A percentile compares a stretch with the other conserved stretches of the same genome.
phyloP scores from a whole-genome alignment of 2,888 invertebrate species.

The Drosophila vallismaia region DNA sequence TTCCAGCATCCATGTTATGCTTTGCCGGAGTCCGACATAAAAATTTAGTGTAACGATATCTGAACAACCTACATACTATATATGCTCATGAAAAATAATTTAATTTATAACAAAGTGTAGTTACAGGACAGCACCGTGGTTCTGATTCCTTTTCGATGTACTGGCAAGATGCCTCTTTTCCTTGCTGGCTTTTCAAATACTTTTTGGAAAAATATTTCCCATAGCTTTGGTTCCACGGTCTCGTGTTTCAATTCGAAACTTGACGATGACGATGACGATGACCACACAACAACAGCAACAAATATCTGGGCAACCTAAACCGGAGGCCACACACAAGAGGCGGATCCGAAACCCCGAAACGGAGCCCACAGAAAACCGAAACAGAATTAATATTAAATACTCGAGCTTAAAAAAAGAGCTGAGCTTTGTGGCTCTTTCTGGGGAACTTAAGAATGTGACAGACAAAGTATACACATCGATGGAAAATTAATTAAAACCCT shows the following conservation, averaged over 20 bases:
- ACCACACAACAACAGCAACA: constrained; percentile 56
- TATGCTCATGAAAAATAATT: constrained; percentile 57
- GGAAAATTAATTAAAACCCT: constrained; percentile 68
- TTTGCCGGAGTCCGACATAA: constrained; percentile 50
- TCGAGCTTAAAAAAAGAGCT: constrained; percentile 5
- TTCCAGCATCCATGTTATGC: constrained; percentile 9
- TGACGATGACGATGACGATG: constrained; percentile 59
- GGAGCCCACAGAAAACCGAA: constrained; percentile 15
- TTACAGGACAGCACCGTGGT: constrained; percentile 47
- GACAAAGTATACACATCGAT: constrained; percentile 37
- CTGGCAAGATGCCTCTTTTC: too few relatives aligned
- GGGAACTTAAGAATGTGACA: constrained; percentile 1
- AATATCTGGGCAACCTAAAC: constrained; percentile 38
- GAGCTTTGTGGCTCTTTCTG: constrained; percentile 1
- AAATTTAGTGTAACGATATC: constrained; percentile 66
- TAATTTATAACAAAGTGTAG: constrained; percentile 64
- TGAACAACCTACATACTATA: constrained; percentile 22
- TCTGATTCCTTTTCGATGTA: too few relatives aligned
- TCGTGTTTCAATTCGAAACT: constrained; percentile 46
- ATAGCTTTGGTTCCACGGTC: constrained; percentile 31
- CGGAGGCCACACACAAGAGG: constrained; percentile 61
- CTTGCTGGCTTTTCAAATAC: background rate
- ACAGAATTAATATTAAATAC: constrained; percentile 33
- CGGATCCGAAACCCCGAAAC: constrained; percentile 46
- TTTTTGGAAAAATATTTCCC: background rate